These are phyloP conservation scores for Lycocerus yunnanus DNA, from an alignment of 2,888 invertebrate genomes.

Conservation along the genomic window DNA sequence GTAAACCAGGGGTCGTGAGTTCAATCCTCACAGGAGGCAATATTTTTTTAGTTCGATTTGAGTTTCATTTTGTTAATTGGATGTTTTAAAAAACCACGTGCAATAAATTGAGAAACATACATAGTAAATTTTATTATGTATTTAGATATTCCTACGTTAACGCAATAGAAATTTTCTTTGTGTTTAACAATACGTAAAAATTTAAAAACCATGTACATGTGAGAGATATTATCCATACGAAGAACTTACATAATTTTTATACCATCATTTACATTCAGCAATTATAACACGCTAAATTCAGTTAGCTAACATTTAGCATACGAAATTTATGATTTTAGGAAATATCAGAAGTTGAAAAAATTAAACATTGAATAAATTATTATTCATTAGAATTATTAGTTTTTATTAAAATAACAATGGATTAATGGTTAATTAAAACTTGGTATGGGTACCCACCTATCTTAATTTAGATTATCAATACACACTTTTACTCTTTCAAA, in stretches of 20 bases:
- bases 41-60: constrained; percentile 11
- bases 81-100: background rate
- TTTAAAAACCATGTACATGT: background rate
- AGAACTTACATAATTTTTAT: background rate
- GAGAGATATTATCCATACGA: background rate
- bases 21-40: constrained; percentile 66
- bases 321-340: background rate
- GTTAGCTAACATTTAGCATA: background rate
- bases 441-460: background rate
- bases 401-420: background rate
- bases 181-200: background rate
- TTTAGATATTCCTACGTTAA: background rate
- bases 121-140: background rate
- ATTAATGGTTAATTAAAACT: background rate
- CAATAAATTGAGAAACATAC: background rate
- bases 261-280: background rate
- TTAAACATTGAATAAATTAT: background rate
- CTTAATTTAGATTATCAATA: background rate
- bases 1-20: constrained; percentile 68
- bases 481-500: background rate
- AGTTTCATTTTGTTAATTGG: background rate
- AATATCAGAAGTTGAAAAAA: background rate
- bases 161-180: background rate
- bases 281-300: background rate
- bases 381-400: background rate